Base-by-base conservation (phyloP, 2,113 vertebrate genomes). In the Manacus vitellinus region DNA sequence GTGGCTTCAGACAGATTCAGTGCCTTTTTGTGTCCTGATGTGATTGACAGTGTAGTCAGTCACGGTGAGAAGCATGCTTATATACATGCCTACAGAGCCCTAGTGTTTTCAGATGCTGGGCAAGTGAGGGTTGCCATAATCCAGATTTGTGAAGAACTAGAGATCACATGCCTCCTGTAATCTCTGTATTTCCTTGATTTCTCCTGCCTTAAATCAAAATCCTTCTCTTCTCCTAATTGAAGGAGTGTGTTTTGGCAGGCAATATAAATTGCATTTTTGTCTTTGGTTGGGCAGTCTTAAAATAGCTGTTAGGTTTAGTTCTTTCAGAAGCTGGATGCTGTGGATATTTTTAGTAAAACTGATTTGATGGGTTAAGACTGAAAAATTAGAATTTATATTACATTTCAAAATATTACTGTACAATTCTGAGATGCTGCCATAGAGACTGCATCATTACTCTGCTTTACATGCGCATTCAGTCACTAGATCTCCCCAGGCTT, bases 371-470 rank as follows among this genome's bases (percentile, higher is more conserved):
- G 61, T 73, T 96, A 92, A 93, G 79, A 92, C 74, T 94, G 91
- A 95, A 93, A 94, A 95, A 96, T 65, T 93, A 92, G 83, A 97
- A 78, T 94, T 85, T 91, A 56, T 96, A 93, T 95, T 94, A 78
- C 85, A 92, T 88, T 95, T 95, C 85, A 95, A 96, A 97, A 87
- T 94, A 95, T 94, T 97, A 84, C 90, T 78, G 83, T 84, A 84
- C 56, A 67, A 5, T 87, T 93, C 72, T 81, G 85, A 92, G 85
- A 81, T 92, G 95, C 92, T 97, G 80, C 92, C 94, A 97, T 94
- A 92, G 94, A 1, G 73, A 97, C 94, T 61, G 79, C 79, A 95
- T 61, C 81, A 68, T 77, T 73, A 56, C 65, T 85, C 80, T 86
- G 37, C 90, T 97, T 94, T 65, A 92, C 61, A 75, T 46, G 79